Base-by-base conservation (phyloP, 2,888 invertebrate genomes). In the Artemia sinica region DNA sequence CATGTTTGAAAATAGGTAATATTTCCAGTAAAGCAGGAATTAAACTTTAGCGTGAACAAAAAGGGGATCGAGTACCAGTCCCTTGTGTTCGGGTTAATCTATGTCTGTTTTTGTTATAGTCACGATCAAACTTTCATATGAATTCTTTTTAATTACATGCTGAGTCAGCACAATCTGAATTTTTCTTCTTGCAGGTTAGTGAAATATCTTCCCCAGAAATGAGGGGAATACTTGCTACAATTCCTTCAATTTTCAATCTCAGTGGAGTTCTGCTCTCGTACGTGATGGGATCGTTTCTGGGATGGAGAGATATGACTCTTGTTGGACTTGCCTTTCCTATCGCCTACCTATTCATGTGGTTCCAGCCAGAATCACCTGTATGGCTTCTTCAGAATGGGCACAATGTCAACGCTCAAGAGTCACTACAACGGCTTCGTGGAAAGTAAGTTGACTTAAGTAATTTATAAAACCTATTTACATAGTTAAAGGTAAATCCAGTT, bases 171-270 rank as follows among this genome's bases (percentile, higher is more conserved):
- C 18, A 18, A 18, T 18, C 18, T 18, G 18, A 18, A 18, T 18
- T 18, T 18, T 18, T 18, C 18, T 18, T 18, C 58, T 52, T 52
- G 13, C 58, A 52, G 58, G 58, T 14, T 52, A 52, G 58, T 52
- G 58, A 52, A 52, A 52, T 52, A n/a, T 52, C 58, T 13, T 52
- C 58, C 14, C 13, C 58, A 13, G 58, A 52, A n/a, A 13, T 52
- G 58, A 13, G 58, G 13, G 58, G 58, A 52, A n/a, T 14, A n/a
- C 58, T 52, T 14, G 13, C 58, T 52, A 14, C 13, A 13, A 52
- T 52, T 52, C 58, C 58, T 13, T 52, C 58, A 52, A 52, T 52
- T 52, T 52, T 52, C 58, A 52, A n/a, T 52, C 13, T 52, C 58
- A 13, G 13, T 14, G 58, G 58, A n/a, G 14, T 52, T 52, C 58